Base-by-base conservation (phyloP, 2,888 invertebrate genomes). In the Caenorhabditis uteleia region DNA sequence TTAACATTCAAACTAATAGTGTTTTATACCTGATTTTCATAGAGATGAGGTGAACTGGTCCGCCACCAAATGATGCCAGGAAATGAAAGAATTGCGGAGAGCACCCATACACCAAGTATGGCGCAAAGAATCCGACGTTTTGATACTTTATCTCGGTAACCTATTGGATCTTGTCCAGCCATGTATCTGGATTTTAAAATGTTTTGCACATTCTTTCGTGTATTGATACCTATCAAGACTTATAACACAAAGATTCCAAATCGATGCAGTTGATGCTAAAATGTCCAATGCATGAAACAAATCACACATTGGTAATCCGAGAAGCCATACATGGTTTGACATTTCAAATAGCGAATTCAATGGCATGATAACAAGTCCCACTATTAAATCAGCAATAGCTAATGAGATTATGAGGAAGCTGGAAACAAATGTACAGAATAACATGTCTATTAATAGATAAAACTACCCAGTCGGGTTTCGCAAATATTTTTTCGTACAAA, bases 141-240 rank as follows among this genome's bases (percentile, higher is more conserved):
- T 25, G 92, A 93, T 92, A 98, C 95, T 68, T 90, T 88, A 86
- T 91, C 91, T 1, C 95, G 94, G 85, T 98, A 98, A 44, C 92
- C 92, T 74, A 98, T 94, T 0, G 98, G 97, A 85, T 97, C 95
- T 14, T 94, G 95, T 68, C 97, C 97, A 42, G 97, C 97, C 95
- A 95, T 95, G 85, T 97, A 98, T 18, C 75, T 76, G 33, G 36
- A 72, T 95, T 89, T 12, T 12, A 29, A 21, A 14, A 2, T 20
- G 21, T 23, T 39, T 4, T 39, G 39, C 34, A 34, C 7, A 34
- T 5, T 10, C 5, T n/a, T 5, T 5, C n/a, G 7, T 34, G n/a
- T n/a, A 34, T 34, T 34, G 16, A 34, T 20, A 74, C 76, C 86
- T 79, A 73, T 87, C 86, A 29, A 87, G 76, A 10, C 85, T 84